Conservation (phyloP, 2,113 vertebrate species). For the Tragulus kanchil region DNA sequence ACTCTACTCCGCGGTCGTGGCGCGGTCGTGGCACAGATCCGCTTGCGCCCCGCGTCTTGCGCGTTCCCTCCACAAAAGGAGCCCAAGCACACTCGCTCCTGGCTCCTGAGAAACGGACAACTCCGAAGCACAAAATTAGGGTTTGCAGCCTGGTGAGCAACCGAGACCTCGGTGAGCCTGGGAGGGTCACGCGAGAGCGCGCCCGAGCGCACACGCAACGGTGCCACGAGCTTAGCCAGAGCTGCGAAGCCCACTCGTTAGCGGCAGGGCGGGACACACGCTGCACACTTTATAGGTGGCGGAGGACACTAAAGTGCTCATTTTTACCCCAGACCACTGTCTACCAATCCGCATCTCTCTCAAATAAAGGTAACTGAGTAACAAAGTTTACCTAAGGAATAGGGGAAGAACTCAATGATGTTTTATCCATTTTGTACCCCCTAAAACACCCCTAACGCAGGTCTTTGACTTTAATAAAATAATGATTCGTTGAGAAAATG, state of each 20-base stretch:
- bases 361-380: not conserved
- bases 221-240: not conserved
- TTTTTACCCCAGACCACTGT: not conserved
- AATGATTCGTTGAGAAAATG: slow-evolving; percentile 93
- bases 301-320: not conserved
- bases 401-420: not conserved
- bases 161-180: not conserved
- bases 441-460: slow-evolving; percentile 67
- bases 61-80: not conserved
- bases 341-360: not conserved
- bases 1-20: not conserved
- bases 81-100: not conserved
- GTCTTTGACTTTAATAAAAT: slow-evolving; percentile 89
- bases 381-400: slow-evolving; percentile 40
- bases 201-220: not conserved
- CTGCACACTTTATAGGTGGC: not conserved
- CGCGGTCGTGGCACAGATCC: not conserved
- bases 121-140: not conserved
- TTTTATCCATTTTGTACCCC: slow-evolving; percentile 2
- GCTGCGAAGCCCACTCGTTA: not conserved
- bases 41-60: not conserved
- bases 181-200: not conserved
- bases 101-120: not conserved
- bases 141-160: not conserved
- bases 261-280: not conserved